A percentile compares a stretch with the other conserved stretches of the same genome.
Evolutionary conservation across 2,888 invertebrate species (phyloP).

Genomic region (Argyresthia goedartella): DNA sequence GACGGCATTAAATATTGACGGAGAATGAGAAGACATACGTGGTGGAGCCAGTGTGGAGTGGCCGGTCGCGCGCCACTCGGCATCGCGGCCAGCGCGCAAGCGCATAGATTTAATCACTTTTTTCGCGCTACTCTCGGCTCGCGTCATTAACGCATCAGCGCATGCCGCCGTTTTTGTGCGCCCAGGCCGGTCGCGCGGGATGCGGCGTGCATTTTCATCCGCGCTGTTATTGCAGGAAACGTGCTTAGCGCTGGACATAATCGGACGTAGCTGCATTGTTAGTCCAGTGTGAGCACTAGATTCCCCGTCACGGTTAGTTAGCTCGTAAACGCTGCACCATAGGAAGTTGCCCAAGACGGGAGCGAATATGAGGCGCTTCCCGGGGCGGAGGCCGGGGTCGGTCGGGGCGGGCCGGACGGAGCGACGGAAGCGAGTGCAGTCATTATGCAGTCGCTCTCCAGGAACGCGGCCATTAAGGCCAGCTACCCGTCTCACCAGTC

Average conservation of each 20-base stretch:
- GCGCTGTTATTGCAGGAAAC: too few species aligned
- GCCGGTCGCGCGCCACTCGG: conserved; percentile 41
- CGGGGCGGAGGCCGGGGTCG: conserved; percentile 13
- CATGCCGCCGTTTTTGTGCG: conserved; percentile 31
- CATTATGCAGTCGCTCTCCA: conserved; percentile 24
- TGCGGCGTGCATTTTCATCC: too few species aligned
- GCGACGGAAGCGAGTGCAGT: conserved; percentile 5
- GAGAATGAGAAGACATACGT: not conserved
- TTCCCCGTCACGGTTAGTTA: conserved; percentile 4
- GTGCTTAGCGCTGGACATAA: too few species aligned
- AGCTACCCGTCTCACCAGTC: conserved; percentile 17
- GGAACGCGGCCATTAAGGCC: conserved; percentile 32
- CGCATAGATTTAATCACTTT: conserved; percentile 14
- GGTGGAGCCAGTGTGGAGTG: too few species aligned
- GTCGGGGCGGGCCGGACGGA: conserved; percentile 15
- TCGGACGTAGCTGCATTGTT: too few species aligned
- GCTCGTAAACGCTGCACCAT: not conserved
- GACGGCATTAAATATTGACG: not conserved
- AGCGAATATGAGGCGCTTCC: conserved; percentile 25
- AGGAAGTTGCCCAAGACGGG: conserved; percentile 6
- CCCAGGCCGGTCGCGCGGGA: conserved; percentile 13
- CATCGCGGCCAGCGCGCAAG: conserved; percentile 39
- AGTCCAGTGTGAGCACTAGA: not conserved
- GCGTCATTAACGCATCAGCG: conserved; percentile 35
- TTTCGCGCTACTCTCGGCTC: conserved; percentile 15